Evolutionary conservation across 2,797 vertebrate genomes (phyloP), one percentile per base, ranked within the genome.

Genomic region (Sebastes flavidus): DNA sequence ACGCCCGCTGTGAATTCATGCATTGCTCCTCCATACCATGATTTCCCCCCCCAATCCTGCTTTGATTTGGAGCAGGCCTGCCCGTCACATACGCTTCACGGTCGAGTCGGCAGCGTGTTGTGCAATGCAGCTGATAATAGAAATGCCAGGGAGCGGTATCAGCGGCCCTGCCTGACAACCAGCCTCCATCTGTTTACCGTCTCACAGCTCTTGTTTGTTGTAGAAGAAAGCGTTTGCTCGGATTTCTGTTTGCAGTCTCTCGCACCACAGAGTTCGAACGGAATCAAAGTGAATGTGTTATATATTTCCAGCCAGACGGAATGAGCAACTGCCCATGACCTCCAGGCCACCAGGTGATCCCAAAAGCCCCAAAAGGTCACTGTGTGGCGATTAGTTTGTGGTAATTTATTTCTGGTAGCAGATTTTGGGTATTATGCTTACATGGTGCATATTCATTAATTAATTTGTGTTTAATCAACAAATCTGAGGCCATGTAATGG

Each of bases 131-230:
- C 69, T 24, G 58, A 46, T 71, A 58, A 49, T 34, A 29, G 71
- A 79, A 59, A 77, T 22, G 34, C 18, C 11, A 13, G 16, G 24
- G 30, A 59, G 30, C 58, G 38, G 38, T 27, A 46, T 72, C 11
- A 65, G 61, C 59, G 34, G 65, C 71, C 13, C 27, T 32, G 72
- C 66, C 52, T 74, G 66, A 65, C 69, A 36, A 67, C 66, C 54
- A 42, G 65, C 62, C 60, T 62, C 7, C 0, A 25, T 66, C 24
- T 75, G 70, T 86, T 89, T 72, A 46, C 71, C 27, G 70, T 60
- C 68, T 25, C 54, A 49, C 60, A 46, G 65, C 30, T 69, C 13
- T 56, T 46, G n/a, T 86, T 80, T 82, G 68, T 27, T 60, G 10
- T 52, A 20, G 61, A 63, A 36, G 66, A 24, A 49, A 55, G 52